Conservation (phyloP, 2,888 invertebrate genomes). For the Ptilodon capucinus region DNA sequence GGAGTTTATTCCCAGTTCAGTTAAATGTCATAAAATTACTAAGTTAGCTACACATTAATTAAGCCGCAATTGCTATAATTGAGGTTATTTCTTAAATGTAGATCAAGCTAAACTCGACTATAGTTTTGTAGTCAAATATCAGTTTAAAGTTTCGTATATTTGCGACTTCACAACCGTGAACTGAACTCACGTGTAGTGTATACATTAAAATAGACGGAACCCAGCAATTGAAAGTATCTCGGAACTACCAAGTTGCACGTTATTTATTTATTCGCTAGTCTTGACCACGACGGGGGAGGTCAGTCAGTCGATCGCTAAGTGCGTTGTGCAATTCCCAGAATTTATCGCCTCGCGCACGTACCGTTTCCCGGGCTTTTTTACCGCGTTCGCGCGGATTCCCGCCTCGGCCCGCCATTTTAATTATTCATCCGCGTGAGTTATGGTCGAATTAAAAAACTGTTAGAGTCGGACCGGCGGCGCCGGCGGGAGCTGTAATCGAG, state of each 20-base stretch:
- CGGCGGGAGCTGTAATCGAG: constrained; percentile 75
- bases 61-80: no score
- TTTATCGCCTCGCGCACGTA: constrained; percentile 68
- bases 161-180: no score
- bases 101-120: no score
- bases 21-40: no score
- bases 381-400: constrained; percentile 69
- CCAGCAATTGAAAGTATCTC: not conserved
- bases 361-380: constrained; percentile 62
- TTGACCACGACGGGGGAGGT: constrained; percentile 43
- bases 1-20: no score
- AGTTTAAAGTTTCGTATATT: no score
- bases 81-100: no score
- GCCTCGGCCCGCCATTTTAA: constrained; percentile 75
- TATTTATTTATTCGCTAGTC: constrained; percentile 35
- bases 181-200: not conserved
- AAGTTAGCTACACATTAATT: no score
- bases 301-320: constrained; percentile 66
- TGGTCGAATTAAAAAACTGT: constrained; percentile 84
- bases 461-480: constrained; percentile 76
- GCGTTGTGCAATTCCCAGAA: constrained; percentile 74
- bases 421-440: constrained; percentile 83
- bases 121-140: no score
- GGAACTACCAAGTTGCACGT: constrained; percentile 12
- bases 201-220: not conserved